Base-by-base conservation (phyloP, 2,113 vertebrate species). In the Scopus umbretta region DNA sequence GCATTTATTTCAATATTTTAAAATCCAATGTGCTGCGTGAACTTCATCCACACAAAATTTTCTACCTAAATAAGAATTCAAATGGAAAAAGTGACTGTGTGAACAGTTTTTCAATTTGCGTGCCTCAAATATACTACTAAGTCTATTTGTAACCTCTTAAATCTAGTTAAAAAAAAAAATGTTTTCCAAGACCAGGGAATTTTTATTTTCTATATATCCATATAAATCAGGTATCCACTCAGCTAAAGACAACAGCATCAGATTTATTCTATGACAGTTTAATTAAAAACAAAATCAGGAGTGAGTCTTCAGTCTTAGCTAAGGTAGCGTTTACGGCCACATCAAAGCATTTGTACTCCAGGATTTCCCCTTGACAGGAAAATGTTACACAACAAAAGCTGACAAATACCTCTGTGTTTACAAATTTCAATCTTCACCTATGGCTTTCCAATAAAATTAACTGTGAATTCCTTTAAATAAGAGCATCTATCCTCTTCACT, bases 401-500 rank as follows among this genome's bases (percentile, higher is more conserved):
- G 76, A 92, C 43, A 95, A 78, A 81, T 75, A 94, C 76, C 56
- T 84, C 84, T 79, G 30, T 63, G 68, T 92, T 96, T 93, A 92
- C 56, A 86, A 86, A 84, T 92, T 74, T 91, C 56, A 43, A 72
- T 75, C 80, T 91, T 92, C 70, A 53, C 61, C 76, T 71, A 78
- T 53, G 23, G 56, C 58, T 89, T 86, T 86, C 43, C 83, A 86
- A 88, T 72, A 88, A 92, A 94, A 94, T 93, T 83, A 88, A 49
- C 47, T 52, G 65, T 43, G 65, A 92, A 93, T 85, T 88, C 27
- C 56, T 89, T 84, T 85, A 95, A 94, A 94, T 79, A 92, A 47
- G 22, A 89, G 80, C 83, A 94, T 93, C 88, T 94, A 26, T 87
- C 82, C 73, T 90, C 93, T 90, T 93, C 73, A 61, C 75, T 87